A percentile compares a stretch with the other conserved stretches of the same genome.
phyloP scores from a whole-genome alignment of 2,888 invertebrate genomes.

The Scaptomyza caliginosa region DNA sequence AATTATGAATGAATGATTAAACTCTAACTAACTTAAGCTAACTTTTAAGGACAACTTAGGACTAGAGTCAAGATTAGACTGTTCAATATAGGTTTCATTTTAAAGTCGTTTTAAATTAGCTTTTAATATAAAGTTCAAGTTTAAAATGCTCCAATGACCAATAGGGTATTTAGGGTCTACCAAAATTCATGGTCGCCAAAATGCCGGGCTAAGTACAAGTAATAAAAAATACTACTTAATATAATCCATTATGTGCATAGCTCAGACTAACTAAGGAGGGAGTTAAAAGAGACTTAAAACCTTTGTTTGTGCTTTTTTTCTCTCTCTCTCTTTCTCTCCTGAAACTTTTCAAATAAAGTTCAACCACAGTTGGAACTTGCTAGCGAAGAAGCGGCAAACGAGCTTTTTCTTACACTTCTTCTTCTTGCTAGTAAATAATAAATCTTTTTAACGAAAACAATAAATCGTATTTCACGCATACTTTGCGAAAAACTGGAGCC shows the following conservation, averaged over 20 bases:
- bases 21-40: too few relatives aligned
- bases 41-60: too few relatives aligned
- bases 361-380: constrained; percentile 41
- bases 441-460: constrained; percentile 78
- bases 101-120: too few relatives aligned
- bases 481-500: constrained; percentile 59
- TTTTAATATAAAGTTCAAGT: too few relatives aligned
- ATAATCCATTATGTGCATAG: constrained; percentile 14
- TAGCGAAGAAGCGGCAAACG: constrained; percentile 15
- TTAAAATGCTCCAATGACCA: background rate
- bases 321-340: background rate
- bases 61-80: too few relatives aligned
- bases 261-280: constrained; percentile 1
- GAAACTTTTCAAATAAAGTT: constrained; percentile 73
- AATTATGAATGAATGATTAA: too few relatives aligned
- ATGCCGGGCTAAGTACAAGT: background rate
- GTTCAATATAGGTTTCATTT: too few relatives aligned
- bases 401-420: constrained; percentile 13
- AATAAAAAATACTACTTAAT: constrained; percentile 7
- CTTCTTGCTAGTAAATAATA: constrained; percentile 48
- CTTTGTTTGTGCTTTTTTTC: constrained; percentile 15
- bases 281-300: constrained; percentile 12
- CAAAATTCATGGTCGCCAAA: background rate
- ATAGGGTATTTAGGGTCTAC: background rate
- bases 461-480: constrained; percentile 76